Base-by-base conservation (phyloP, 2,797 vertebrate species). In the Lepidocolaptes lacrymiger region DNA sequence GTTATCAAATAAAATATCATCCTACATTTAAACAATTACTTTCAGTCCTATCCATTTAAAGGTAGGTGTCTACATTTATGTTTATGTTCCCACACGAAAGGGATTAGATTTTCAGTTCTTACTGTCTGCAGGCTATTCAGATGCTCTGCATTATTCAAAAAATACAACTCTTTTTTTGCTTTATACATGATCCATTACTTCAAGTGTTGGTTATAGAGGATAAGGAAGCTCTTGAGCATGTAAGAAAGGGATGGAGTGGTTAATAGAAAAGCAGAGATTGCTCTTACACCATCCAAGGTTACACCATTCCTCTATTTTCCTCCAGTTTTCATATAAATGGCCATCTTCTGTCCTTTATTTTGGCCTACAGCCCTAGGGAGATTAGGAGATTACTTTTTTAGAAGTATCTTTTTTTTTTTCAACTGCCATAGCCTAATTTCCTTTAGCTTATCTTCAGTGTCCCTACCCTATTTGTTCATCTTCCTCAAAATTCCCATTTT, bases 1-100 rank as follows among this genome's bases (percentile, higher is more conserved):
- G 92, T 92, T 95, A 67, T 67, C 76, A 78, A 89, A 73, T 73
- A 77, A 91, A 96, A 64, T 49, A 14, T 85, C n/a, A 26, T 86
- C 27, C 41, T 79, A 39, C 59, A 28, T 79, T 88, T 79, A 79
- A 48, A 36, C 59, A 76, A 34, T 46, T 26, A 26, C 41, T 91
- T 89, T 87, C 72, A 92, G 80, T 58, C 48, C 26, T 63, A 28
- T 86, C 36, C 15, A 36, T 72, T 89, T 75, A 55, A 92, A 51
- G 10, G 48, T 84, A 62, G 56, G 54, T 90, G 64, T 48, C 56
- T 64, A 49, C 37, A 21, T 56, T n/a, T 77, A 13, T 75, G 14
- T 59, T 84, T 79, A 56, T 4, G 12, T 73, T 88, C 32, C 39
- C 59, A 49, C 13, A 52, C 49, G 55, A 91, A 91, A 66, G 30